Evolutionary conservation across 1,140 invertebrate species (phyloP), one percentile per base, ranked within the genome.

Genomic region (Ips nitidus): DNA sequence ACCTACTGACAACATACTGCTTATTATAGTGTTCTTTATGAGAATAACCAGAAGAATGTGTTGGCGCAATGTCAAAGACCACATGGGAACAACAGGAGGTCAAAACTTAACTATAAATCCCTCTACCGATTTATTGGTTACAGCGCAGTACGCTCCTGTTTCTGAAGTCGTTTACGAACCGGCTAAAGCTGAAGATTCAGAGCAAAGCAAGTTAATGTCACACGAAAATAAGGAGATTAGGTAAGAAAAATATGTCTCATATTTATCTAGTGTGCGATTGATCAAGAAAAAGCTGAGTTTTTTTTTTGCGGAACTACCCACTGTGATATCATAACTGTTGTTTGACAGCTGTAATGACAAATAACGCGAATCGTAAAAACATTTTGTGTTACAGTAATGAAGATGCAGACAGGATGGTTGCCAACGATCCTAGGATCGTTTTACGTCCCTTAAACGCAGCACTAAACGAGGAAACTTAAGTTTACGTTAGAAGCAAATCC

Each of bases 101-200:
- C 77, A 78, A 66, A 76, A 74, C 4, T 68, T 79, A n/a, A 80
- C 78, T 37, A 75, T 85, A 58, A 89, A 88, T 82, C 88, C 88
- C 43, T 89, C 88, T n/a, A 89, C 88, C n/a, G 88, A 89, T 82
- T 84, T 88, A 38, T 80, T 89, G 61, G 87, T 90, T 43, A 84
- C 86, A 2, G 87, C 88, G 39, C 88, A 89, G 80, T 89, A 90
- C 80, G 87, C 86, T 52, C 87, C 87, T 0, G 86, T 89, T 3
- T 84, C 86, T 6, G 88, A 90, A 76, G 84, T 88, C n/a, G 77
- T 82, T 22, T 84, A 84, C 75, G 81, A 82, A 69, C 87, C 87
- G 37, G 84, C 86, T 78, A 84, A 75, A 66, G 81, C 80, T 8
- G 86, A 87, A 69, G 87, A 88, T 63, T 82, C 83, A 70, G 88